Percentiles rank a stretch among this genome's conserved stretches.
phyloP scores from a whole-genome alignment of 2,113 vertebrate genomes.

The Okapia johnstoni region DNA sequence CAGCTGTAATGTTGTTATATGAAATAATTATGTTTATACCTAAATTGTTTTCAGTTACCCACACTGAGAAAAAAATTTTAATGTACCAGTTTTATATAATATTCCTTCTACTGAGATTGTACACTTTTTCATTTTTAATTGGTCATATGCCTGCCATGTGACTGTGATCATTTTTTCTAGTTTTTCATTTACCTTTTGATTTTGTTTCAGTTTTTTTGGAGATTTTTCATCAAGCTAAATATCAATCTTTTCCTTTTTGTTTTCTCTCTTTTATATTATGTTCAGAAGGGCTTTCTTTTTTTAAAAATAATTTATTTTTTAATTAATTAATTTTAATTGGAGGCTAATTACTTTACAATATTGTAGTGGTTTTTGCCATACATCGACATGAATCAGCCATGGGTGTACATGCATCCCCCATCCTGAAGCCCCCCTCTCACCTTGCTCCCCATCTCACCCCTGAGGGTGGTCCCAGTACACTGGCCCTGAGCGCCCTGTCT shows the following conservation, averaged over 20 bases:
- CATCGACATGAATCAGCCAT: not conserved
- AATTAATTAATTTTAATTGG: not conserved
- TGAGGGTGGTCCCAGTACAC: not conserved
- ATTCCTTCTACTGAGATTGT: not conserved
- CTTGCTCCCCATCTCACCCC: not conserved
- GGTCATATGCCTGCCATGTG: not conserved
- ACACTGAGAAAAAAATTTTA: conserved; percentile 7
- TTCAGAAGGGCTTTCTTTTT: not conserved
- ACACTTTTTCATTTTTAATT: not conserved
- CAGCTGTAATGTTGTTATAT: not conserved
- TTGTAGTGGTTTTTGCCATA: not conserved
- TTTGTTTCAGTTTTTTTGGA: not conserved
- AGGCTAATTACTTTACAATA: not conserved
- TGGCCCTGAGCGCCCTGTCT: not conserved
- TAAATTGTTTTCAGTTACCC: not conserved
- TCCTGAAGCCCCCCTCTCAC: not conserved
- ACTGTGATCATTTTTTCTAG: not conserved
- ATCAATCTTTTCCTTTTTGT: not conserved
- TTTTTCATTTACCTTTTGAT: conserved; percentile 8
- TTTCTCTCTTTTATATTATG: not conserved
- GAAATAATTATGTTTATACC: not conserved
- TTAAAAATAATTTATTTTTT: not conserved
- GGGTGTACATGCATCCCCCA: not conserved
- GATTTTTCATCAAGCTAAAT: not conserved
- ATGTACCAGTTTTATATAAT: not conserved